Percentiles rank a stretch among this genome's conserved stretches.
These are phyloP conservation scores for Glaucomys volans DNA, from an alignment of 2,113 vertebrate species.

Conservation along the genomic window DNA sequence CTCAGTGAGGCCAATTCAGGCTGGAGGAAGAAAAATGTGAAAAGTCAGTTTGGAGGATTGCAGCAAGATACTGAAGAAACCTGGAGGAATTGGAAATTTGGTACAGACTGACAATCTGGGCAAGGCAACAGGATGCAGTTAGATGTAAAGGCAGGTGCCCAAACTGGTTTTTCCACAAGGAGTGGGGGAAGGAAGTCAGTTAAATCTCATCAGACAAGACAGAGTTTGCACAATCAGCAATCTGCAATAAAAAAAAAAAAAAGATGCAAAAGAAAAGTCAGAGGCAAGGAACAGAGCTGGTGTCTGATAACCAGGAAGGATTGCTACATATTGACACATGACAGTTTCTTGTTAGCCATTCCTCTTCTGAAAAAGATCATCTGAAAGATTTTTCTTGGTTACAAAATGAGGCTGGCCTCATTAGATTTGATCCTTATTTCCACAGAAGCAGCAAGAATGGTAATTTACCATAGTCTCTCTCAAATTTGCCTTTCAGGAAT, in stretches of 20 bases:
- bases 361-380: background rate
- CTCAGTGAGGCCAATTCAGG: background rate
- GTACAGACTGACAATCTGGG: background rate
- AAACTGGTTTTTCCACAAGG: background rate
- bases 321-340: background rate
- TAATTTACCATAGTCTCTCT: background rate
- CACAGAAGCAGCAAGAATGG: background rate
- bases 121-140: background rate
- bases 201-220: constrained; percentile 21
- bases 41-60: background rate
- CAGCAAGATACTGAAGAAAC: background rate
- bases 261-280: background rate
- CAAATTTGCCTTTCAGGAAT: background rate
- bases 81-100: background rate
- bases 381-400: background rate
- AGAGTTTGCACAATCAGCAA: background rate
- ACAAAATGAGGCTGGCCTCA: background rate
- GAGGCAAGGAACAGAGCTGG: background rate
- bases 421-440: background rate
- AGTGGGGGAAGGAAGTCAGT: background rate
- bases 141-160: background rate
- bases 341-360: background rate
- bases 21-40: background rate
- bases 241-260: background rate
- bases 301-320: background rate